Evolutionary conservation across 1,140 invertebrate species (phyloP), one percentile per base, ranked within the genome.

Genomic region (Zeugodacus cucurbitae): DNA sequence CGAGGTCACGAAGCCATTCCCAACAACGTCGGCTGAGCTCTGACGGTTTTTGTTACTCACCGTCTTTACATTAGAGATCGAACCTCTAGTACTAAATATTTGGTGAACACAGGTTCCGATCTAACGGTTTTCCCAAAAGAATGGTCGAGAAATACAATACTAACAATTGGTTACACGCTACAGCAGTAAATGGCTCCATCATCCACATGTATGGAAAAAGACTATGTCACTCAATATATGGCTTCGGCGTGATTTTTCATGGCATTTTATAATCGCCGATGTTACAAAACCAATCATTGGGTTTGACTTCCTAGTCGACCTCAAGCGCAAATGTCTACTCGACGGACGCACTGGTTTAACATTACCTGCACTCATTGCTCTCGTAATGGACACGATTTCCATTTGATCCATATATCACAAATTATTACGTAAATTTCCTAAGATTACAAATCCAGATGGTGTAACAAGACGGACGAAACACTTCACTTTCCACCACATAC

Each of bases 261-360:
- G n/a, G n/a, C n/a, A n/a, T n/a, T n/a, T n/a, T n/a, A n/a, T n/a
- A n/a, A n/a, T n/a, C n/a, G n/a, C 93, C 7, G 91, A 92, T 58
- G 91, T 93, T 0, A 85, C 85, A 0, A 90, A 91, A 62, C 90
- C 94, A 4, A 93, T 94, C 5, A 90, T 94, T 0, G 93, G 93
- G 59, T 92, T 93, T 7, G 93, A 94, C 87, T 93, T 94, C 70
- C 88, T 94, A 10, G 44, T 94, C 0, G 90, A 94, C 89, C 58
- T 93, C 82, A 57, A 32, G 34, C 44, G 82, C 54, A 64, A 64
- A 59, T 5, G 5, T 20, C 58, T 59, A 20, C 22, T n/a, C n/a
- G n/a, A n/a, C n/a, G n/a, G n/a, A n/a, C n/a, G n/a, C n/a, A n/a
- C n/a, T n/a, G n/a, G n/a, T n/a, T n/a, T n/a, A n/a, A n/a, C n/a